Evolutionary conservation across 37 sponge, comb jelly and placozoan genomes (phyloP), one percentile per base, ranked within the genome.

Genomic region (Aplysina aerophoba): DNA sequence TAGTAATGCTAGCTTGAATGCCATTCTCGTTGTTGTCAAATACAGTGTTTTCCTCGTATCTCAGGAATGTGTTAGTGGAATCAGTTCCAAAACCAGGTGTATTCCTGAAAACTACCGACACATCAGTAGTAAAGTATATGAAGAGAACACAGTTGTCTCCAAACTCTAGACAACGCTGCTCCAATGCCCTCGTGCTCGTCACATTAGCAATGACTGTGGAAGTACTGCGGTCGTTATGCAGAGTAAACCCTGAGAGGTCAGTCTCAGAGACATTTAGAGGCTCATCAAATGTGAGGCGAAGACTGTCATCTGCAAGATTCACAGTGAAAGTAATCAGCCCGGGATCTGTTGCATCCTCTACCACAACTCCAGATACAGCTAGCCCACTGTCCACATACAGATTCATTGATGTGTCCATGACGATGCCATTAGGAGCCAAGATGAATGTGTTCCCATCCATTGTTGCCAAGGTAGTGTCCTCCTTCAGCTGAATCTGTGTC

Each of bases 381-480:
- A 53, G 0, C 16, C 78, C 53, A 75, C 53, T 75, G 55, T 62
- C 84, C 16, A 83, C 84, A 64, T 88, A 91, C 82, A 84, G 85
- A 61, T 93, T 93, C 40, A 87, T 88, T 40, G 94, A 86, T 33
- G 85, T 90, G 75, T 93, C 94, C 71, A 84, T 87, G 11, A 88
- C 80, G 31, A 93, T 44, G 28, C 59, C 41, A 55, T 67, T 63
- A 0, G 50, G 25, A 53, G 85, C 54, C 0, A 40, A 39, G 21
- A 92, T 36, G 75, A 57, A 95, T 11, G 97, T 93, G 15, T 92
- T 90, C 21, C 64, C 57, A 15, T 21, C 17, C 2, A 79, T 50
- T 1, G 90, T 88, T 13, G 83, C 95, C 30, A 94, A 80, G 36
- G 21, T 56, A 37, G 64, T 39, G 60, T 92, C 55, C 61, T 84